A percentile compares a stretch with the other conserved stretches of the same genome.
phyloP scores from a whole-genome alignment of 2,113 vertebrate genomes.

The Hippocampus guttulatus region DNA sequence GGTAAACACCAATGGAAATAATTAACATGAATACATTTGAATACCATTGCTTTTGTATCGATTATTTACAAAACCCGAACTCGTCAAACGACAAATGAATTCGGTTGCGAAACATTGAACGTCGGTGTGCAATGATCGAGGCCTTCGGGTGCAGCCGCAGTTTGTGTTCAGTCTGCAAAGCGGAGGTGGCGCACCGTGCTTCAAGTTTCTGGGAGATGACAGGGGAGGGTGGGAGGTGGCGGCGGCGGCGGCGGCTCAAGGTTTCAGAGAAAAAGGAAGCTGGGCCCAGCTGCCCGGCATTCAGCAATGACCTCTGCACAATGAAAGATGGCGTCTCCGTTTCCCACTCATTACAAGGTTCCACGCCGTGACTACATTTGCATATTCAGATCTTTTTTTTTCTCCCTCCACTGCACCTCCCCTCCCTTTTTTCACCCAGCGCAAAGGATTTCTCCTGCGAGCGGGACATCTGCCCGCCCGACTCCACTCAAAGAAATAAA shows the following conservation, averaged over 20 bases:
- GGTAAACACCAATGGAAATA: too few relatives aligned
- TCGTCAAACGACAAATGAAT: too few relatives aligned
- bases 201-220: conserved; percentile 59
- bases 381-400: conserved; percentile 86
- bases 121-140: not conserved
- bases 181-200: conserved; percentile 35
- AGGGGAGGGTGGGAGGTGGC: conserved; percentile 29
- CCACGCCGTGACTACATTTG: conserved; percentile 91
- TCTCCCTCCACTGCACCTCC: conserved; percentile 13
- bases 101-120: not conserved
- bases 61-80: too few relatives aligned
- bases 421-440: conserved; percentile 19
- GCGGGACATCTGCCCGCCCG: conserved; percentile 84
- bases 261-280: conserved; percentile 38
- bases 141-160: not conserved
- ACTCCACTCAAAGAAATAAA: conserved; percentile 70
- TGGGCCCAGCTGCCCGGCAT: conserved; percentile 87
- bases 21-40: too few relatives aligned
- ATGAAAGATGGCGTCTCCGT: conserved; percentile 89
- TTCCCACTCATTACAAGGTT: conserved; percentile 91
- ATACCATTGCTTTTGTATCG: too few relatives aligned
- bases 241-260: not conserved
- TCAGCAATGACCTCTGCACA: conserved; percentile 86
- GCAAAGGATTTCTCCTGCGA: conserved; percentile 78
- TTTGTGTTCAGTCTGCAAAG: not conserved